Base-by-base conservation (phyloP, 2,797 vertebrate genomes). In the Pipistrellus pygmaeus region DNA sequence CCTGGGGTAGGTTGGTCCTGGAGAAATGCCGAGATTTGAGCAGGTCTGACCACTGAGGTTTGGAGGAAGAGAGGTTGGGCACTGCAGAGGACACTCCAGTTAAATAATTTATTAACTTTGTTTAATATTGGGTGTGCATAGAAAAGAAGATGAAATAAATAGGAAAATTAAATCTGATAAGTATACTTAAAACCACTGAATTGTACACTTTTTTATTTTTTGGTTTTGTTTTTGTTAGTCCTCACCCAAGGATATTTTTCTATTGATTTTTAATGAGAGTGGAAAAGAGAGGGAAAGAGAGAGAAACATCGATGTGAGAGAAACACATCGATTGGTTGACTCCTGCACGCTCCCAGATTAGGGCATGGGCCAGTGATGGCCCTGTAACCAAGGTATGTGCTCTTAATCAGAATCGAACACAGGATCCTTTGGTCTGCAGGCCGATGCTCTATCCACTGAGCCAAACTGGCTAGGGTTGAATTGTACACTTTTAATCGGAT, bases 361-460 rank as follows among this genome's bases (percentile, higher is more conserved):
- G 11, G 57, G 57, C 57, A 11, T 27, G 57, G 57, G 11, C 57
- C 4, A 11, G 11, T 25, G 57, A 60, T 11, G 11, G 27, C 4
- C 25, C 57, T 57, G 25, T 5, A 60, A 23, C 25, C 57, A 60
- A 60, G 11, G 57, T 27, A 60, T 27, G 25, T 60, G 57, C 10
- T 11, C 57, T 60, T 60, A 25, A 60, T 25, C 11, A 27, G 57
- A 27, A 27, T 60, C 23, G 0, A 60, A 60, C 25, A 60, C 57
- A 27, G 25, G 25, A 60, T 60, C 57, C 25, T 60, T 60, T 27
- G 23, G 62, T 64, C 30, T 0, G 0, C 6, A n/a, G 14, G 62
- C 27, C 1, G 0, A 64, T 0, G 0, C 62, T n/a, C 62, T n/a
- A 8, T n/a, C 6, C 30, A 64, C 62, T n/a, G 62, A n/a, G 14